A percentile compares a stretch with the other conserved stretches of the same genome.
These are phyloP conservation scores for Chelon labrosus DNA, from an alignment of 2,797 vertebrate species.

Conservation along the genomic window DNA sequence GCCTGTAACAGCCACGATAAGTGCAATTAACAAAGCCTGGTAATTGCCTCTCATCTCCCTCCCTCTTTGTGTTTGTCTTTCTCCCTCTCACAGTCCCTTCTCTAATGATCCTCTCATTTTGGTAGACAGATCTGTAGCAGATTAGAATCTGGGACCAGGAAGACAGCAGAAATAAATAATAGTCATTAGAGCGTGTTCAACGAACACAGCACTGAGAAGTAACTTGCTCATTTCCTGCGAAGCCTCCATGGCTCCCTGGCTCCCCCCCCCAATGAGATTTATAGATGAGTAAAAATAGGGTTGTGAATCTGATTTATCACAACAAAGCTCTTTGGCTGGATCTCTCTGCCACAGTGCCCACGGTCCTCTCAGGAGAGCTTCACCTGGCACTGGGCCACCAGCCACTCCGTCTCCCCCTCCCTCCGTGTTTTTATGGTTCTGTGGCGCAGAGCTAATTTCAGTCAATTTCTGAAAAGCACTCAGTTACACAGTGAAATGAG, in stretches of 20 bases:
- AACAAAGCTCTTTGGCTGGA: slow-evolving; percentile 73
- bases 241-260: slow-evolving; percentile 31
- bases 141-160: slow-evolving; percentile 68
- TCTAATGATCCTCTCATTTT: slow-evolving; percentile 76
- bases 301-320: slow-evolving; percentile 81
- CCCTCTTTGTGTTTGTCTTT: slow-evolving; percentile 26
- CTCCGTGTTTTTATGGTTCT: slow-evolving; percentile 65
- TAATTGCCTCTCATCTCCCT: slow-evolving; percentile 61
- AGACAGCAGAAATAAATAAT: slow-evolving; percentile 83
- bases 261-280: slow-evolving; percentile 68
- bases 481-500: slow-evolving; percentile 64
- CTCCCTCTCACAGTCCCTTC: slow-evolving; percentile 31
- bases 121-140: slow-evolving; percentile 67
- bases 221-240: slow-evolving; percentile 70
- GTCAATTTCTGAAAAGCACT: slow-evolving; percentile 74
- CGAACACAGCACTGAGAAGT: slow-evolving; percentile 58
- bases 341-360: slow-evolving; percentile 61
- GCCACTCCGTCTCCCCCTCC: slow-evolving; percentile 45
- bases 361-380: slow-evolving; percentile 67
- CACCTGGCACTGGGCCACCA: slow-evolving; percentile 71
- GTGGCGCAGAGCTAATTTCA: slow-evolving; percentile 71
- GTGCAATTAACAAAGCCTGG: slow-evolving; percentile 79
- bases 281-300: slow-evolving; percentile 80
- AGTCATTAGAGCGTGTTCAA: slow-evolving; percentile 77
- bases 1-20: slow-evolving; percentile 76